Percentiles rank a stretch among this genome's conserved stretches.
phyloP scores from a whole-genome alignment of 2,797 vertebrate species.

The Lophius americanus region DNA sequence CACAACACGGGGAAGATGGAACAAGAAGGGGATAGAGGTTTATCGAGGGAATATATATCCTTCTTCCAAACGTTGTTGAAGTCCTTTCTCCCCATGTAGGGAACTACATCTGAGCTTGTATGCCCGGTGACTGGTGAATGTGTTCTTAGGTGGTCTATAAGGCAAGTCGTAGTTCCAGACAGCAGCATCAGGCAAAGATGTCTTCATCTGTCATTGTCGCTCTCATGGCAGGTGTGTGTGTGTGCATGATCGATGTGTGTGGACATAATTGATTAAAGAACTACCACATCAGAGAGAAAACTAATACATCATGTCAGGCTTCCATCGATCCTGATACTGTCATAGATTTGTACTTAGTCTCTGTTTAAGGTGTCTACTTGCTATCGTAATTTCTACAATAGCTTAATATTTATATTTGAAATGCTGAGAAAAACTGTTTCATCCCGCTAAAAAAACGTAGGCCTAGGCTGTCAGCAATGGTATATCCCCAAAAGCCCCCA shows the following conservation, averaged over 20 bases:
- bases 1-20: slow-evolving; percentile 31
- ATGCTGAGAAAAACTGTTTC: too few relatives aligned
- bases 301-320: slow-evolving; percentile 7
- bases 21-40: slow-evolving; percentile 15
- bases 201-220: slow-evolving; percentile 3
- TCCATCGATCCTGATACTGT: slow-evolving; percentile 13
- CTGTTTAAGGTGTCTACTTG: neutral
- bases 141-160: slow-evolving; percentile 3
- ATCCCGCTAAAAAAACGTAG: too few relatives aligned
- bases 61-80: slow-evolving; percentile 14
- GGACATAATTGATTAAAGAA: slow-evolving; percentile 33
- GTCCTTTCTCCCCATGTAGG: neutral
- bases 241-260: neutral
- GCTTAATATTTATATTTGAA: too few relatives aligned
- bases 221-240: neutral
- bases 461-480: too few relatives aligned
- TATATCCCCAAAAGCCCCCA: too few relatives aligned
- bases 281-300: neutral
- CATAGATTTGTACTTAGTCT: slow-evolving; percentile 4
- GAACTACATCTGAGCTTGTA: slow-evolving; percentile 6
- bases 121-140: neutral
- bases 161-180: neutral
- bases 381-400: neutral
- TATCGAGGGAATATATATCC: slow-evolving; percentile 24
- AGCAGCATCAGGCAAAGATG: neutral